Conservation (phyloP, 2,113 vertebrate genomes). For the Dipodomys ordii region DNA sequence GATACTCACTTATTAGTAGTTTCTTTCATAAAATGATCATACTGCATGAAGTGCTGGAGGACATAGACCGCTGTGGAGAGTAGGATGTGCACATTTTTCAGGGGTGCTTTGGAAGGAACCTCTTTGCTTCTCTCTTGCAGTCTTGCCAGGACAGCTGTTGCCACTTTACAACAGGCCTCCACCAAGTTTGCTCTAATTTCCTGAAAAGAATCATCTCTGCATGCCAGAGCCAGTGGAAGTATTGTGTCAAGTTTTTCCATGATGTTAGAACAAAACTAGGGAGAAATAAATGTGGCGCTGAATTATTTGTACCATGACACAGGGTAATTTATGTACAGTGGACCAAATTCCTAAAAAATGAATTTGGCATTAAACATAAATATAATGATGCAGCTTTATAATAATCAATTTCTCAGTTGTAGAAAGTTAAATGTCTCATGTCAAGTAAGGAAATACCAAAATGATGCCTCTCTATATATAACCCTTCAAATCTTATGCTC, state of each 20-base stretch:
- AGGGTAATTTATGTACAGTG: slow-evolving; percentile 73
- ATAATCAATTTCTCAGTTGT: slow-evolving; percentile 72
- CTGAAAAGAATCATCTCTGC: slow-evolving; percentile 91
- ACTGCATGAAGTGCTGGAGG: slow-evolving; percentile 89
- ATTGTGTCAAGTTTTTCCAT: slow-evolving; percentile 93
- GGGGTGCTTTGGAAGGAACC: slow-evolving; percentile 89
- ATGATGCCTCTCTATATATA: slow-evolving; percentile 58
- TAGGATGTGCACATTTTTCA: slow-evolving; percentile 88
- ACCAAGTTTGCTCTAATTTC: slow-evolving; percentile 93
- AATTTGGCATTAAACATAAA: slow-evolving; percentile 78
- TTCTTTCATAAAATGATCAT: slow-evolving; percentile 90
- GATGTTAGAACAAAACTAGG: slow-evolving; percentile 95
- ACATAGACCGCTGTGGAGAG: slow-evolving; percentile 91
- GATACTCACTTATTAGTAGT: slow-evolving; percentile 89
- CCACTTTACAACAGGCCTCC: slow-evolving; percentile 92
- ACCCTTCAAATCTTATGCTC: slow-evolving; percentile 46
- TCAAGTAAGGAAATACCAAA: slow-evolving; percentile 67
- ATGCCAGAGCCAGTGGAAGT: slow-evolving; percentile 93
- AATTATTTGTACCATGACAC: slow-evolving; percentile 83
- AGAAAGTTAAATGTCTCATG: slow-evolving; percentile 65
- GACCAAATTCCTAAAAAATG: slow-evolving; percentile 78
- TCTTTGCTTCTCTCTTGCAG: slow-evolving; percentile 91
- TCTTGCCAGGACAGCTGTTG: slow-evolving; percentile 89
- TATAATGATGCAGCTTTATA: slow-evolving; percentile 71
- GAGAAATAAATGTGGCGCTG: slow-evolving; percentile 80